These are phyloP conservation scores for Temnothorax unifasciatus DNA, from an alignment of 2,888 invertebrate species.

Conservation along the genomic window DNA sequence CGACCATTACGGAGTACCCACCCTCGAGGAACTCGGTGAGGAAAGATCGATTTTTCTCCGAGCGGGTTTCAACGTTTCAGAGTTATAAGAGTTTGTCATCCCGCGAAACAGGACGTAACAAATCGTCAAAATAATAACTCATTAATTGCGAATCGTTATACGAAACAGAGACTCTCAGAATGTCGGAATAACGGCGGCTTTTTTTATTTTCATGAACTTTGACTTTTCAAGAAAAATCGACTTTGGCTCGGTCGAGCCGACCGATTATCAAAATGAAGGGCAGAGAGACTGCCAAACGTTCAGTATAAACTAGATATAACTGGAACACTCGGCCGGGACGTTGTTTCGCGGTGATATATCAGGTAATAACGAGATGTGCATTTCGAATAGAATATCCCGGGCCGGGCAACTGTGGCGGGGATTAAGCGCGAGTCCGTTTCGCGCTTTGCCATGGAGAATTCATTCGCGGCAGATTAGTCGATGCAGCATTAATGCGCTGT, in stretches of 20 bases:
- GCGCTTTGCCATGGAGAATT: slow-evolving; percentile 27
- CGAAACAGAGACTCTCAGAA: background rate
- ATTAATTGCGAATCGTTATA: background rate
- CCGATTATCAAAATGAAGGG: background rate
- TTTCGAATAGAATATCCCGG: slow-evolving; percentile 15
- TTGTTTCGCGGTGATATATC: slow-evolving; percentile 1
- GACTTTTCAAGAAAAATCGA: background rate
- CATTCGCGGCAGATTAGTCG: slow-evolving; percentile 40
- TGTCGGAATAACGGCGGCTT: background rate
- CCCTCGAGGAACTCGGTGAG: slow-evolving; percentile 93
- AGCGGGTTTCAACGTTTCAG: background rate
- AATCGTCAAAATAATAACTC: background rate
- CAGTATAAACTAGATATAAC: background rate
- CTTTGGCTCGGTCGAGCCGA: background rate
- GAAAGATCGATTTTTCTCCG: slow-evolving; percentile 11
- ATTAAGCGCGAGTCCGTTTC: slow-evolving; percentile 34
- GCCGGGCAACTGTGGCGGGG: background rate
- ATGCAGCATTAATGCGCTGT: slow-evolving; percentile 28
- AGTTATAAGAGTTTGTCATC: background rate
- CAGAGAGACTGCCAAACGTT: background rate
- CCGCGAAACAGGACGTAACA: background rate
- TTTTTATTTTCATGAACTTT: background rate
- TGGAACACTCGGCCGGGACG: background rate
- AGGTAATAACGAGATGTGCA: slow-evolving; percentile 22
- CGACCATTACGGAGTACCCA: slow-evolving; percentile 94